phyloP scores from a whole-genome alignment of 2,888 invertebrate species.

The Melinaea menophilus region DNA sequence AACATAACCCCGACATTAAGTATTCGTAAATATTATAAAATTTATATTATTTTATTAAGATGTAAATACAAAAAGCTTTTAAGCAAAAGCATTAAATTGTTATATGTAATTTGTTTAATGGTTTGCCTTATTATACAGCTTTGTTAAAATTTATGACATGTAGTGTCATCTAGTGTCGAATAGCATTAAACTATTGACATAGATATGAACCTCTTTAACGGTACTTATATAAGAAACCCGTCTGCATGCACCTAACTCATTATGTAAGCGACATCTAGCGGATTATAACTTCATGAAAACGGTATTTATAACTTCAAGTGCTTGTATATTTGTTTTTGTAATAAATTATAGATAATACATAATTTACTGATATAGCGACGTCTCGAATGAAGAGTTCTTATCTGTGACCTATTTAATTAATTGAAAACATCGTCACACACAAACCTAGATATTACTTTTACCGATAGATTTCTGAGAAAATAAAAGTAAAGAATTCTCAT shows the following conservation, averaged over 20 bases:
- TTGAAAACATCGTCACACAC: constrained; percentile 24
- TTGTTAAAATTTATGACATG: constrained; percentile 29
- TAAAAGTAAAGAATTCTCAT: constrained; percentile 17
- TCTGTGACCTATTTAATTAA: constrained; percentile 38
- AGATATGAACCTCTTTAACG: constrained; percentile 46
- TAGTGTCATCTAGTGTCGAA: constrained; percentile 52
- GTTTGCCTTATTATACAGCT: not conserved
- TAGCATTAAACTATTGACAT: constrained; percentile 48
- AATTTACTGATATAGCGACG: constrained; percentile 30
- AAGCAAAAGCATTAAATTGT: not conserved
- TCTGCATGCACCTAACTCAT: constrained; percentile 25
- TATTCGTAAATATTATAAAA: no score
- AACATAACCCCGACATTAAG: no score
- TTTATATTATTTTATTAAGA: no score
- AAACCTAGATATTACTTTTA: constrained; percentile 10
- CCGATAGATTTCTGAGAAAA: constrained; percentile 11
- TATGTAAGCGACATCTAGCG: constrained; percentile 45
- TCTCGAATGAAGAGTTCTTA: constrained; percentile 35
- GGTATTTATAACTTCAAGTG: constrained; percentile 17
- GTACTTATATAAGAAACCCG: constrained; percentile 44
- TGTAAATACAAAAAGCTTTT: no score
- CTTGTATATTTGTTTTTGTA: constrained; percentile 19
- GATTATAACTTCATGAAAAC: constrained; percentile 33
- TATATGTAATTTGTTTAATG: constrained; percentile 1
- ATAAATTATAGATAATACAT: constrained; percentile 33